Percentiles rank a stretch among this genome's conserved stretches.
Conservation (phyloP, 2,113 vertebrate species). For the Nycticryphes semicollaris region DNA sequence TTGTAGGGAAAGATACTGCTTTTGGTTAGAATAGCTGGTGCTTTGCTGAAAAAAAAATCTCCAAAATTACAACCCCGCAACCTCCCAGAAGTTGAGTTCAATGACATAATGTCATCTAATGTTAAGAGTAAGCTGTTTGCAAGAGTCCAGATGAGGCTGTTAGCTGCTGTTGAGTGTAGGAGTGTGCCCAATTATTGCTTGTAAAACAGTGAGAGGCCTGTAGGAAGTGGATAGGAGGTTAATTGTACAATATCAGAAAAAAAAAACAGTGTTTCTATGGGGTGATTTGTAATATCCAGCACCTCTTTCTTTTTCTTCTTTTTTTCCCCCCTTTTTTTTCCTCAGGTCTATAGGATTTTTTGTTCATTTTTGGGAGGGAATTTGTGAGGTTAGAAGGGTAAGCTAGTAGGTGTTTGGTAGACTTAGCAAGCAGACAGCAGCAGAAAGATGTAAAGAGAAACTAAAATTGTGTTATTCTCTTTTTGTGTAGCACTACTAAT, state of each 20-base stretch:
- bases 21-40: neutral
- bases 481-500: neutral
- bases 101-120: neutral
- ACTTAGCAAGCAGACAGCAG: neutral
- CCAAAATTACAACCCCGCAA: neutral
- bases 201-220: neutral
- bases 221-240: accelerated
- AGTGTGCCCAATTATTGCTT: neutral
- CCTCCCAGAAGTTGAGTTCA: neutral
- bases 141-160: neutral
- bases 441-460: neutral
- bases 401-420: neutral
- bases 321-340: accelerated
- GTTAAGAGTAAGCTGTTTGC: neutral
- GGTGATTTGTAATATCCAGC: neutral
- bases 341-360: neutral
- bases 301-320: neutral
- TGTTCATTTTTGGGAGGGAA: neutral
- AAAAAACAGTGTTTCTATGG: accelerated
- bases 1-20: neutral
- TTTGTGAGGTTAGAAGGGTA: neutral
- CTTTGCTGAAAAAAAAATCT: neutral
- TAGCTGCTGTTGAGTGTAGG: neutral
- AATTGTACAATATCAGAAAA: neutral
- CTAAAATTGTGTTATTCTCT: neutral